Evolutionary conservation across 1,140 invertebrate genomes (phyloP), one percentile per base, ranked within the genome.

Genomic region (Akabosia matsudoensis): DNA sequence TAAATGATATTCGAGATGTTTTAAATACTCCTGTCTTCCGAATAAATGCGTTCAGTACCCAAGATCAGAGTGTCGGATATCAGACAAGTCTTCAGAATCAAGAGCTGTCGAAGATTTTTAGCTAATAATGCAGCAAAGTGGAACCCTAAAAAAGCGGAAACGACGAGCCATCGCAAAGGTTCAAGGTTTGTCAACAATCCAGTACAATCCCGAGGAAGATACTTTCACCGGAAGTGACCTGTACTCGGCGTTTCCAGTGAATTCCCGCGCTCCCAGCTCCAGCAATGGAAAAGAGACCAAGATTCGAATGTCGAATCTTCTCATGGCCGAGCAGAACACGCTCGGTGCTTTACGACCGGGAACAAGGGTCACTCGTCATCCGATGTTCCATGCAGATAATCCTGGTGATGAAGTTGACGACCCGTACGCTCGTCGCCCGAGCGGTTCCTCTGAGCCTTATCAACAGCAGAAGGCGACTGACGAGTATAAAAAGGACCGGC

Each of bases 91-190:
- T n/a, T 45, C 18, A 45, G 7, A 45, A 10, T 10, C 18, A 45
- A 45, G 18, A 45, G 7, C 7, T 45, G 18, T 45, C 37, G 18
- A 10, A 45, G 18, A 45, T 10, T 10, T 18, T 10, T 45, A 45
- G 18, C 18, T 45, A 10, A 45, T 10, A 45, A 56, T 67, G 61
- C 61, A 67, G 28, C 3, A 7, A 28, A 22, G 61, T 67, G 61
- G 61, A 30, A 67, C 61, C 14, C n/a, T 67, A 7, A 67, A 67
- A 67, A 67, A 67, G 28, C 7, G 61, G 22, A 67, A 67, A 7
- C 61, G 61, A 7, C 61, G 61, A 67, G 61, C 61, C 2, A 67
- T 67, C 28, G 61, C 61, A 24, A 16, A 56, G 54, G 54, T 56
- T 16, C 4, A 13, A 56, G 54, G 54, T 13, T 24, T 56, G 10